A percentile compares a stretch with the other conserved stretches of the same genome.
These are phyloP conservation scores for Tragelaphus buxtoni DNA, from an alignment of 2,113 vertebrate genomes.

Conservation along the genomic window DNA sequence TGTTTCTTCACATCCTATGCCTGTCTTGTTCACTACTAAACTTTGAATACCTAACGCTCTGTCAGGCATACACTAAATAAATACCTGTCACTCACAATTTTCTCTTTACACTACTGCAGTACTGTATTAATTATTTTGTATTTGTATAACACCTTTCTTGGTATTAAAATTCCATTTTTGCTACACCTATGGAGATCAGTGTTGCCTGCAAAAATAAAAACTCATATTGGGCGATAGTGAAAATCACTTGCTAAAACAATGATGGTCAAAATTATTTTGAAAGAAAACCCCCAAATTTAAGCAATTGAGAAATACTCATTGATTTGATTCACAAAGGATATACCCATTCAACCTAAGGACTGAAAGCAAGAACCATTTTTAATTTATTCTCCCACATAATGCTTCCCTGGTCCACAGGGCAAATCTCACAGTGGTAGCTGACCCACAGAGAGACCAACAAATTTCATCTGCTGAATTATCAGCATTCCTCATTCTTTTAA, in stretches of 20 bases:
- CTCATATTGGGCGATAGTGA: neutral
- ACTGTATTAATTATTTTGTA: neutral
- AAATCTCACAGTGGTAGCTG: conserved; percentile 28
- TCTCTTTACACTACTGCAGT: neutral
- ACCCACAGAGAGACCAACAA: neutral
- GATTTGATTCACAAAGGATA: neutral
- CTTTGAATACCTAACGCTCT: neutral
- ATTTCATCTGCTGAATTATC: conserved; percentile 61
- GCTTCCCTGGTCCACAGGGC: neutral
- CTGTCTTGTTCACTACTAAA: neutral
- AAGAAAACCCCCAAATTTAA: neutral
- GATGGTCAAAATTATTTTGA: neutral
- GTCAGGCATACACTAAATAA: neutral
- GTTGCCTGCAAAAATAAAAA: neutral
- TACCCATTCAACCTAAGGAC: neutral
- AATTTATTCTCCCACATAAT: neutral
- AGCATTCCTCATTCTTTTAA: conserved; percentile 57
- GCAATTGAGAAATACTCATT: neutral
- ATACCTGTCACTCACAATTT: neutral
- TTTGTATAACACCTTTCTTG: neutral
- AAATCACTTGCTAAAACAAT: neutral
- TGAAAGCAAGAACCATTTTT: neutral
- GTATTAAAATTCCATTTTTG: neutral
- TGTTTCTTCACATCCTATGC: neutral
- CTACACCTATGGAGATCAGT: neutral